Conservation (phyloP, 2,888 invertebrate species). For the Drosophila limbata region DNA sequence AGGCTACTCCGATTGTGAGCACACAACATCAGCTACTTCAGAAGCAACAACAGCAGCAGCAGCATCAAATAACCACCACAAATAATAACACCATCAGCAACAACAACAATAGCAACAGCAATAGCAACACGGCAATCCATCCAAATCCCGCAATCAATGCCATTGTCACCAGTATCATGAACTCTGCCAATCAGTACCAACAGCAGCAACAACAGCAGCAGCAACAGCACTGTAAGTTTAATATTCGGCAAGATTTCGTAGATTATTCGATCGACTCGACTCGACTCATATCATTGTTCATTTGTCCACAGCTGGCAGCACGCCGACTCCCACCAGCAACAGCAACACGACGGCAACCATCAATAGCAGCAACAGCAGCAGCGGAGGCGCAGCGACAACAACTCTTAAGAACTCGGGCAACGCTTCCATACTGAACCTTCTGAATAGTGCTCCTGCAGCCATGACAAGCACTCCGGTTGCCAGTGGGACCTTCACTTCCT, state of each 20-base stretch:
- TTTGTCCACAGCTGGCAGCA: constrained; percentile 59
- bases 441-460: constrained; percentile 92
- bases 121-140: constrained; percentile 77
- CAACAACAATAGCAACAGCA: constrained; percentile 59
- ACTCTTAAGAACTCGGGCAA: constrained; percentile 85
- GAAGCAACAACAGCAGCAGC: constrained; percentile 79
- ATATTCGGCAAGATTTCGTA: background rate
- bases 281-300: background rate
- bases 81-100: constrained; percentile 59
- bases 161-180: constrained; percentile 92
- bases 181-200: constrained; percentile 92
- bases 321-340: constrained; percentile 35
- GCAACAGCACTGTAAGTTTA: constrained; percentile 55
- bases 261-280: background rate
- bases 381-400: constrained; percentile 35
- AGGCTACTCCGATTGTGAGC: constrained; percentile 85
- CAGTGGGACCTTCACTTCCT: constrained; percentile 84
- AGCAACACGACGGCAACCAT: constrained; percentile 40
- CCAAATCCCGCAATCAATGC: constrained; percentile 89
- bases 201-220: constrained; percentile 85
- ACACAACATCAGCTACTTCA: constrained; percentile 80
- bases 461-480: constrained; percentile 88
- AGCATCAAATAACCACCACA: constrained; percentile 66
- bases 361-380: constrained; percentile 35
- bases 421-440: constrained; percentile 91